These are phyloP conservation scores for Phymatocera aterrima DNA, from an alignment of 2,888 invertebrate genomes.

Conservation along the genomic window DNA sequence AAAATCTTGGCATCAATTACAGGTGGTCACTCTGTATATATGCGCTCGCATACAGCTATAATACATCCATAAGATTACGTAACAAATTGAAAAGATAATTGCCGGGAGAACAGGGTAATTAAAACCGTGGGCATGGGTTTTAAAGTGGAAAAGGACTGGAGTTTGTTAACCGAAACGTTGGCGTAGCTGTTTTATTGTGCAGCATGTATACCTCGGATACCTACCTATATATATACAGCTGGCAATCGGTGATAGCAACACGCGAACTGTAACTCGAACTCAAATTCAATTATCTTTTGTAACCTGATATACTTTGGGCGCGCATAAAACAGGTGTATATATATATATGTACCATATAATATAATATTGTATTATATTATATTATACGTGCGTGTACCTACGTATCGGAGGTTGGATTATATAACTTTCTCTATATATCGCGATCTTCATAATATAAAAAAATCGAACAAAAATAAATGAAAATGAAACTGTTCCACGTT, in stretches of 20 bases:
- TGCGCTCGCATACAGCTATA: no score
- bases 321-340: not conserved
- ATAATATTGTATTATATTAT: not conserved
- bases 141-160: not conserved
- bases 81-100: conserved; percentile 24
- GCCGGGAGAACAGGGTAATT: conserved; percentile 24
- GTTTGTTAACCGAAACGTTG: conserved; percentile 26
- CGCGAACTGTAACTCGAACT: conserved; percentile 44
- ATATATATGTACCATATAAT: conserved; percentile 1
- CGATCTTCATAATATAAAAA: no score
- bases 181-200: conserved; percentile 21
- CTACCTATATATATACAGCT: conserved; percentile 25
- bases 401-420: no score
- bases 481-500: not conserved
- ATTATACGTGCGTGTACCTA: no score
- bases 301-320: conserved; percentile 33
- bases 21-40: not conserved
- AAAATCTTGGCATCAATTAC: not conserved
- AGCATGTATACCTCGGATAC: no score
- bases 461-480: no score
- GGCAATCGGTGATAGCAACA: conserved; percentile 40
- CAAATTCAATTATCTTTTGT: conserved; percentile 42
- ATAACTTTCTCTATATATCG: no score
- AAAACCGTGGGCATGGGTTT: not conserved
- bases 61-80: not conserved